Percentiles rank a stretch among this genome's conserved stretches.
Evolutionary conservation across 2,113 vertebrate species (phyloP).

Genomic region (Salvelinus alpinus): DNA sequence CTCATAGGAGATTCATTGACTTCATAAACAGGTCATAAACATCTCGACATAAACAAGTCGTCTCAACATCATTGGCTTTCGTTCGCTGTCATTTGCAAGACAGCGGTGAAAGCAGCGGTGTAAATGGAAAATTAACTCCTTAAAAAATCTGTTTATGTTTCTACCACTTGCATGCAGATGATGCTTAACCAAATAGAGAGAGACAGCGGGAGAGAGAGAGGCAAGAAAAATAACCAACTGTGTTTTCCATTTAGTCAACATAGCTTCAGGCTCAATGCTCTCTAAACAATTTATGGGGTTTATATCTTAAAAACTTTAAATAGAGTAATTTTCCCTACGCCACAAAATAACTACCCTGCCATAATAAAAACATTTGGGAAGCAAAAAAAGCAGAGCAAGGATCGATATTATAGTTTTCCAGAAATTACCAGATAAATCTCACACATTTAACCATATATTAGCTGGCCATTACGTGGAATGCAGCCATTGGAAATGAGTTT

Average conservation of each 20-base stretch:
- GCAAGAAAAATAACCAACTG: constrained; percentile 36
- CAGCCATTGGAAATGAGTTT: constrained; percentile 5
- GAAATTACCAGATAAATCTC: constrained; percentile 66
- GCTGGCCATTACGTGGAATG: constrained; percentile 51
- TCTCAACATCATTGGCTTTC: constrained; percentile 25
- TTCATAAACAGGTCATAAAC: constrained; percentile 7
- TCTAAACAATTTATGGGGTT: constrained; percentile 48
- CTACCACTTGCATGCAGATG: constrained; percentile 39
- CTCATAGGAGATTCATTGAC: constrained; percentile 34
- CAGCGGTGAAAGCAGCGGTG: constrained; percentile 29
- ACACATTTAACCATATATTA: constrained; percentile 52
- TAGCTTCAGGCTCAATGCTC: constrained; percentile 47
- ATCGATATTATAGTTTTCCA: constrained; percentile 64
- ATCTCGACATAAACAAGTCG: constrained; percentile 17
- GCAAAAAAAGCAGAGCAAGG: constrained; percentile 33
- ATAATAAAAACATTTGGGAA: constrained; percentile 54
- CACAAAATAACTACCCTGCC: constrained; percentile 34
- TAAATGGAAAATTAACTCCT: constrained; percentile 47
- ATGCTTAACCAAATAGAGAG: constrained; percentile 46
- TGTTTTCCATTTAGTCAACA: constrained; percentile 52
- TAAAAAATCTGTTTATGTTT: constrained; percentile 54
- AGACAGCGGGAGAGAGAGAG: constrained; percentile 35
- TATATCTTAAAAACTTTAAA: constrained; percentile 45
- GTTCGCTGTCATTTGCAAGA: constrained; percentile 29
- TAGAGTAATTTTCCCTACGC: constrained; percentile 30